Base-by-base conservation (phyloP, 2,888 invertebrate genomes). In the Caenorhabditis afra region DNA sequence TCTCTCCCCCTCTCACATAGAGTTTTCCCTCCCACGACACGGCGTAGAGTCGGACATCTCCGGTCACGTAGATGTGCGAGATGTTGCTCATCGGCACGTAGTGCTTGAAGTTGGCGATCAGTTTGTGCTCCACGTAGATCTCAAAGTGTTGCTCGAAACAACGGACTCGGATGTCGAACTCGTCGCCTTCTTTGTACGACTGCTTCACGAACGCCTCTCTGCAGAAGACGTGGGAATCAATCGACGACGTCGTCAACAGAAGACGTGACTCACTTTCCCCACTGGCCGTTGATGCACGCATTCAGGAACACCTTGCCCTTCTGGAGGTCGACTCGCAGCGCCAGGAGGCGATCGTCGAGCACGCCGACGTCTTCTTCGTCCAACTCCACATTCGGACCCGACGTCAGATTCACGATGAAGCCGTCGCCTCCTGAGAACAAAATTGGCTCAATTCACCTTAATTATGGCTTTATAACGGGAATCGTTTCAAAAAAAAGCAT, bases 1-100 rank as follows among this genome's bases (percentile, higher is more conserved):
- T n/a, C n/a, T n/a, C n/a, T n/a, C n/a, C n/a, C n/a, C n/a, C 29
- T 29, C 86, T 77, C 44, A 87, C 87, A 74, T 88, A 89, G 65
- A 86, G 86, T 64, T 88, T 88, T 18, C 90, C 90, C 52, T 90
- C 90, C 89, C 90, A 90, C 7, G 86, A 84, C 10, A 89, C 85
- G 3, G 78, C 68, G 41, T 83, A 83, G 22, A 83, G 53, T 52
- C 79, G 45, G 41, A 83, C 75, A 65, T 87, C 87, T 3, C 90
- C 90, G 44, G 87, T 87, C 23, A 90, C 85, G 76, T 87, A 90
- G 49, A 87, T 79, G 61, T 87, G 87, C 16, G 85, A 80, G 57
- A 85, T 85, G 55, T 82, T 78, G 47, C 59, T 76, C 75, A 89
- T 81, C 3, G 87, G 87, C 14, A 85, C 81, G 76, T 90, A 90